phyloP scores from a whole-genome alignment of 2,113 vertebrate genomes.

The Chaetorhynchus papuensis region DNA sequence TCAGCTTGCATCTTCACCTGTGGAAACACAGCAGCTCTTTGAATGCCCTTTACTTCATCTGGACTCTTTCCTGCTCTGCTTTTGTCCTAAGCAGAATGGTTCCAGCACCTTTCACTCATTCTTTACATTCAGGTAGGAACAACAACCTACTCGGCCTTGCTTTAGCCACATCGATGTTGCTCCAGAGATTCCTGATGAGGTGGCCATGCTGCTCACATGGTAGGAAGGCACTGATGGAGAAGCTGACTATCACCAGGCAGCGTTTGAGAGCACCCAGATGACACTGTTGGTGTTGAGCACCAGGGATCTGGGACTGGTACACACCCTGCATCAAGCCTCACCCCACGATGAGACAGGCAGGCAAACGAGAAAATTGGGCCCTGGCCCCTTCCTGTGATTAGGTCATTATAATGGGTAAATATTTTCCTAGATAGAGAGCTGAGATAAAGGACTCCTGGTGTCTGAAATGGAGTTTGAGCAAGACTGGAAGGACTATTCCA shows the following conservation, averaged over 20 bases:
- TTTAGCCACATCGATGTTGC: fast-evolving
- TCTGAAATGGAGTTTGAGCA: slow-evolving; percentile 3
- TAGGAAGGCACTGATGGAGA: background rate
- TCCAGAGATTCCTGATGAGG: background rate
- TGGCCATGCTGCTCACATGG: background rate
- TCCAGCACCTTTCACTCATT: background rate
- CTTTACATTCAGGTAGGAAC: background rate
- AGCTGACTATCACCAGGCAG: background rate
- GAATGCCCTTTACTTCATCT: background rate
- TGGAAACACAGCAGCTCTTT: background rate
- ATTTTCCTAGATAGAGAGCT: slow-evolving; percentile 51
- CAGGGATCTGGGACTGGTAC: background rate
- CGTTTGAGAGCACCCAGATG: background rate
- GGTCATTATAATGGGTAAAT: slow-evolving; percentile 44
- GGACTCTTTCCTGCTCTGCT: background rate
- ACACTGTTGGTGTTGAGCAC: background rate
- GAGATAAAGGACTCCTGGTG: slow-evolving; percentile 28
- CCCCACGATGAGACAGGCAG: slow-evolving; percentile 4
- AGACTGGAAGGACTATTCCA: background rate
- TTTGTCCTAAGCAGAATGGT: background rate
- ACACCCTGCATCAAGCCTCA: slow-evolving; percentile 4
- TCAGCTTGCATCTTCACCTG: background rate
- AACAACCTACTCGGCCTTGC: background rate
- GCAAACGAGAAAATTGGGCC: background rate
- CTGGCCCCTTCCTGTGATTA: slow-evolving; percentile 41